These are phyloP conservation scores for Latrodectus geometricus DNA, from an alignment of 1,140 invertebrate genomes.

Conservation along the genomic window DNA sequence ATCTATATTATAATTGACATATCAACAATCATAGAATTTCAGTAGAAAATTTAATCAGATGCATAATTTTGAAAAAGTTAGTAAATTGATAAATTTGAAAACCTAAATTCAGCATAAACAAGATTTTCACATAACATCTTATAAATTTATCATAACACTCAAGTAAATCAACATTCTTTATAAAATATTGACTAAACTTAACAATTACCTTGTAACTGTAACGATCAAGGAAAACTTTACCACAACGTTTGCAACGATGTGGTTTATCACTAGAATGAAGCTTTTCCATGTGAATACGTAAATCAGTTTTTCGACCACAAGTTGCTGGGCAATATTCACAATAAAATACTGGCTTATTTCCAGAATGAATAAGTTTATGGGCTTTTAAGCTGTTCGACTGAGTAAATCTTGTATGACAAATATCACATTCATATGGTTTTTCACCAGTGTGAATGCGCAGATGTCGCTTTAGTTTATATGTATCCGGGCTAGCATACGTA, in stretches of 20 bases:
- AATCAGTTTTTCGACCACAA: slow-evolving; percentile 95
- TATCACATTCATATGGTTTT: slow-evolving; percentile 76
- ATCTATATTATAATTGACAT: too few relatives aligned
- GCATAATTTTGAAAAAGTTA: too few relatives aligned
- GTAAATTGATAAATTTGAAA: too few relatives aligned
- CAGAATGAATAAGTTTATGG: slow-evolving; percentile 93
- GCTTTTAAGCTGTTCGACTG: slow-evolving; percentile 96
- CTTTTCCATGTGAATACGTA: slow-evolving; percentile 96
- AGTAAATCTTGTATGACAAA: slow-evolving; percentile 84
- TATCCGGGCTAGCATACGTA: slow-evolving; percentile 97
- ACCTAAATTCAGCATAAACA: too few relatives aligned
- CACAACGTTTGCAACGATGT: slow-evolving; percentile 91
- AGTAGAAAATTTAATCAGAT: too few relatives aligned
- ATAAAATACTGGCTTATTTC: slow-evolving; percentile 94
- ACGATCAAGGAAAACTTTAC: slow-evolving; percentile 90
- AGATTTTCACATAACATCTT: too few relatives aligned
- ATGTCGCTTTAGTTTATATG: slow-evolving; percentile 88
- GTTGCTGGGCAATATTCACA: slow-evolving; percentile 96
- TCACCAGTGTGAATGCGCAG: slow-evolving; percentile 76
- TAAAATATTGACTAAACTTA: background rate
- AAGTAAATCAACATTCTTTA: too few relatives aligned
- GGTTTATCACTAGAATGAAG: slow-evolving; percentile 94
- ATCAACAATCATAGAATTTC: too few relatives aligned
- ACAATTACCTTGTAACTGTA: slow-evolving; percentile 71
- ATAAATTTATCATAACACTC: too few relatives aligned